Percentiles rank a stretch among this genome's conserved stretches.
These are phyloP conservation scores for Aplocera efformata DNA, from an alignment of 2,888 invertebrate genomes.

Conservation along the genomic window DNA sequence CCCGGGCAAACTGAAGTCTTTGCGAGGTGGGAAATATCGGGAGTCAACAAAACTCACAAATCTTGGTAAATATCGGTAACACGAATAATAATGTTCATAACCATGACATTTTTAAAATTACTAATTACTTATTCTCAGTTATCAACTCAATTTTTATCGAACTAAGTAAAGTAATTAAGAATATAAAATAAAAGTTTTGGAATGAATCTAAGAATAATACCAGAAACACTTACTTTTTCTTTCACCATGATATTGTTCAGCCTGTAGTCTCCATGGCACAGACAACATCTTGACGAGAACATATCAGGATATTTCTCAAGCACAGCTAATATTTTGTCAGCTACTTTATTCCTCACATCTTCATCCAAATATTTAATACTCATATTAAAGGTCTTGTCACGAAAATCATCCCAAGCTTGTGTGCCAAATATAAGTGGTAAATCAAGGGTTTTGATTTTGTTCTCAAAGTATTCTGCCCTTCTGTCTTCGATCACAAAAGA, in stretches of 20 bases:
- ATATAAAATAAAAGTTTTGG: no score
- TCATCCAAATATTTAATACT: constrained; percentile 31
- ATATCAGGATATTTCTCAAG: constrained; percentile 33
- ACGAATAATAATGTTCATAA: no score
- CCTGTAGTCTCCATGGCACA: constrained; percentile 59
- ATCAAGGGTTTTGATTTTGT: constrained; percentile 33
- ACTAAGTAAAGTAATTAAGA: no score
- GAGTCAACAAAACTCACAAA: no score
- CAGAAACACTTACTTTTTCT: constrained; percentile 41
- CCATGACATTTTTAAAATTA: no score
- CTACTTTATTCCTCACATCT: constrained; percentile 29
- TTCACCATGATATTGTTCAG: constrained; percentile 53
- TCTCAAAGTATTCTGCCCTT: constrained; percentile 40
- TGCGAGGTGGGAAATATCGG: no score
- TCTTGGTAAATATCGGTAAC: no score
- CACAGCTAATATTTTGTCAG: constrained; percentile 25
- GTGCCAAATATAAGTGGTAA: constrained; percentile 26
- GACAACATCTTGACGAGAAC: constrained; percentile 29
- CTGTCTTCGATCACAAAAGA: constrained; percentile 43
- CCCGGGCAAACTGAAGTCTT: no score
- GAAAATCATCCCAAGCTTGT: constrained; percentile 34
- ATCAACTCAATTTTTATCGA: no score
- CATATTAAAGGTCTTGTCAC: constrained; percentile 27
- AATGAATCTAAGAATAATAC: not conserved
- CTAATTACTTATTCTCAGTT: no score